A percentile compares a stretch with the other conserved stretches of the same genome.
Conservation (phyloP, 2,113 vertebrate genomes). For the Callipepla squamata region DNA sequence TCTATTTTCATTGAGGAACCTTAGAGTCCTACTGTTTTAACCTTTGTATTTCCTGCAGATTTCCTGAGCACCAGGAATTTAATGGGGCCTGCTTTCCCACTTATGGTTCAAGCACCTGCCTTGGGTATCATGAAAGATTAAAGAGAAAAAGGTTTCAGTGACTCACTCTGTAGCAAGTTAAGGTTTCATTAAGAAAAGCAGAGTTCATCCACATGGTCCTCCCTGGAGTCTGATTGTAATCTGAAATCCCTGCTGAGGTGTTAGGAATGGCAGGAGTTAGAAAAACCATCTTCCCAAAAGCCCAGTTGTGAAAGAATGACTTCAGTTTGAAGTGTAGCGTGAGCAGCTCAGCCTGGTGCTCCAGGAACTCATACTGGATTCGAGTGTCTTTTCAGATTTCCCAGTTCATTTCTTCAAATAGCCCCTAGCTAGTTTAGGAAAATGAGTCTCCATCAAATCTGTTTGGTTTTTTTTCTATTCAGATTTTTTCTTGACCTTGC, state of each 20-base stretch:
- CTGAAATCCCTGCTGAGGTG: constrained; percentile 55
- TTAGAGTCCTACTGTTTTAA: not conserved
- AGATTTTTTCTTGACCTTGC: not conserved
- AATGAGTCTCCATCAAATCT: not conserved
- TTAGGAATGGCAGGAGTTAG: constrained; percentile 39
- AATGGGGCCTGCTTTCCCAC: constrained; percentile 31
- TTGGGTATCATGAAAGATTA: constrained; percentile 13
- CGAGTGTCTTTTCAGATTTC: constrained; percentile 27
- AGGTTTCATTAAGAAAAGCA: constrained; percentile 25
- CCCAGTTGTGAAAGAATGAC: not conserved
- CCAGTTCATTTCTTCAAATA: constrained; percentile 31
- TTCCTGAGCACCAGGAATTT: constrained; percentile 24
- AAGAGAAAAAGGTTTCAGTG: constrained; percentile 9
- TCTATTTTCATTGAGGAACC: not conserved
- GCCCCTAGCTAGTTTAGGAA: not conserved
- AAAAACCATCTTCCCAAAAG: constrained; percentile 42
- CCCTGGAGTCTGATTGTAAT: constrained; percentile 50
- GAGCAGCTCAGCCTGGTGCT: not conserved
- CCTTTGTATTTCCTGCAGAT: constrained; percentile 17
- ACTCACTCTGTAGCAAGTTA: constrained; percentile 18
- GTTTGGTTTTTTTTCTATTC: not conserved
- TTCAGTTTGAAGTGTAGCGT: not conserved
- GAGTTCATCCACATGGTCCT: constrained; percentile 3
- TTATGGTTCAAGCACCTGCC: not conserved
- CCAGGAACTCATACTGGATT: not conserved